Base-by-base conservation (phyloP, 2,888 invertebrate genomes). In the Phragmatobia fuliginosa region DNA sequence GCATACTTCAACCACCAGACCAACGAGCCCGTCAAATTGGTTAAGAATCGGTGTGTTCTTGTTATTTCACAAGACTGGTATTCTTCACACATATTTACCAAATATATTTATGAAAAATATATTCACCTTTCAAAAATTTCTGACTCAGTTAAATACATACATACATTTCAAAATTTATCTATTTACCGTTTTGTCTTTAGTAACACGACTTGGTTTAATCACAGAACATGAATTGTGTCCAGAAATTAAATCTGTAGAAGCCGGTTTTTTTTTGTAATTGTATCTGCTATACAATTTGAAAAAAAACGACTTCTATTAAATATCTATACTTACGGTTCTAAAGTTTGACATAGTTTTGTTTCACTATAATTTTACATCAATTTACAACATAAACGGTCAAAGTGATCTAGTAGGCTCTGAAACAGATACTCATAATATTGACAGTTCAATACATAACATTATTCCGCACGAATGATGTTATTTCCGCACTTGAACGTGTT, bases 351-450 rank as follows among this genome's bases (percentile, higher is more conserved):
- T 63, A 25, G 8, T 52, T 33, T 41, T 52, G 52, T 25, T 31
- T 8, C 3, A 63, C 49, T 1, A 38, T 25, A 65, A 56, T 6
- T 56, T 65, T 16, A 52, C 32, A 1, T 31, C 8, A n/a, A 41
- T 33, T 6, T 21, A 18, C 41, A 41, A 66, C n/a, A 59, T n/a
- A 3, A 32, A 38, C 31, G 14, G 6, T 28, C 7, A 31, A 18
- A n/a, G 18, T 25, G 33, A 66, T 66, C 66, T 49, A 66, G 66
- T 49, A 16, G 61, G 67, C 67, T 67, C 59, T 31, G n/a, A 59
- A 61, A 52, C 18, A 31, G 28, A 52, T 4, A 4, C 28, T 38
- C 52, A 52, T 61, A 52, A 67, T 67, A 62, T 67, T 67, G 67
- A 56, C 62, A 56, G n/a, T 36, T 52, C n/a, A 31, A 61, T 18